These are phyloP conservation scores for Enteromius mattozi DNA, from an alignment of 2,797 vertebrate species.

Conservation along the genomic window DNA sequence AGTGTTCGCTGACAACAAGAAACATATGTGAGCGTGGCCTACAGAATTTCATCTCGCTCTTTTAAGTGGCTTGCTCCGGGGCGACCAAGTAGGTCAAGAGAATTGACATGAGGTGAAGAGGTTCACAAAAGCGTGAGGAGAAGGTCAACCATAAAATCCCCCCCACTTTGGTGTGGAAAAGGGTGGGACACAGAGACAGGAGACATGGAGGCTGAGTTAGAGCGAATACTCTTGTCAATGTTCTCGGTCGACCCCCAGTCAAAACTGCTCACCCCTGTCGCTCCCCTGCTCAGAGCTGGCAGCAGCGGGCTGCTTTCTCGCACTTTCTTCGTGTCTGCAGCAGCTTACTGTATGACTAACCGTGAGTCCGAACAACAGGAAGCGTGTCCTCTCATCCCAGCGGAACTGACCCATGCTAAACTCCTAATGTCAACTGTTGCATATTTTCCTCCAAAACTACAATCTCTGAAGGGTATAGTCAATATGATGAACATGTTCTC, in stretches of 20 bases:
- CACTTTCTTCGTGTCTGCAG: slow-evolving; percentile 61
- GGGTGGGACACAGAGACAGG: slow-evolving; percentile 47
- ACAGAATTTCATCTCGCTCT: slow-evolving; percentile 71
- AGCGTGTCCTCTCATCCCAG: neutral
- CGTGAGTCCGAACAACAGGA: slow-evolving; percentile 8
- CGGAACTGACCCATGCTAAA: slow-evolving; percentile 37
- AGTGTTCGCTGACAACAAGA: slow-evolving; percentile 34
- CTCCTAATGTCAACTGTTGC: slow-evolving; percentile 51
- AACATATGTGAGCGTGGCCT: slow-evolving; percentile 60
- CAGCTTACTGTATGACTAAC: slow-evolving; percentile 49
- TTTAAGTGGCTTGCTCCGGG: slow-evolving; percentile 80
- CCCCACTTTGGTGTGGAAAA: slow-evolving; percentile 43
- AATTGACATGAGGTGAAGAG: slow-evolving; percentile 79
- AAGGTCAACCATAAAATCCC: slow-evolving; percentile 81
- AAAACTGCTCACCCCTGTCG: slow-evolving; percentile 63
- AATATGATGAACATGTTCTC: neutral
- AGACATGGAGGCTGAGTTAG: slow-evolving; percentile 55
- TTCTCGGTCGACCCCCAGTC: slow-evolving; percentile 57
- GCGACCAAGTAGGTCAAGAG: slow-evolving; percentile 84
- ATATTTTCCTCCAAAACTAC: slow-evolving; percentile 38
- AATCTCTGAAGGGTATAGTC: neutral
- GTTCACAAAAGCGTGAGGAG: slow-evolving; percentile 79
- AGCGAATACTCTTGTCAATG: slow-evolving; percentile 38
- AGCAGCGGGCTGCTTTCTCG: slow-evolving; percentile 61
- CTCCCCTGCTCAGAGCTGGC: slow-evolving; percentile 66